A percentile compares a stretch with the other conserved stretches of the same genome.
phyloP scores from a whole-genome alignment of 1,140 invertebrate species.

The Listronotus bonariensis region DNA sequence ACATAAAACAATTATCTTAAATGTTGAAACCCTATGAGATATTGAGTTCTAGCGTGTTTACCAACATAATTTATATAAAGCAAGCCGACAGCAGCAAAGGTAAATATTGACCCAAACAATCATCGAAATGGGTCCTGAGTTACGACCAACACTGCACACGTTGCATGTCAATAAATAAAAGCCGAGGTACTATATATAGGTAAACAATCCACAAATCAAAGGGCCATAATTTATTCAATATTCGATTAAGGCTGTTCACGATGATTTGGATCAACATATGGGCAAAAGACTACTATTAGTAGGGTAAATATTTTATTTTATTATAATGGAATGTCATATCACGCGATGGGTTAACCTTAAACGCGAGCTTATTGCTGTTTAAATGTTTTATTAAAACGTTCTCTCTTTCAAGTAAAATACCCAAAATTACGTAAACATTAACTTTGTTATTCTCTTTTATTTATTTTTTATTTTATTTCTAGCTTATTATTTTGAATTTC shows the following conservation, averaged over 20 bases:
- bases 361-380: conserved; percentile 39
- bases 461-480: too few species aligned
- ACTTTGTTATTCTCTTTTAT: too few species aligned
- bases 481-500: too few species aligned
- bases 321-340: conserved; percentile 54
- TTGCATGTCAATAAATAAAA: conserved; percentile 33
- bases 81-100: neutral
- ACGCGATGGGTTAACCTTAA: conserved; percentile 52
- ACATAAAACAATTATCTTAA: too few species aligned
- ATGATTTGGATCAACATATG: conserved; percentile 53
- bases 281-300: conserved; percentile 54
- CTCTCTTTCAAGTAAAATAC: too few species aligned
- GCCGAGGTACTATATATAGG: neutral
- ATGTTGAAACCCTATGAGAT: too few species aligned
- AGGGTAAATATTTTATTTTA: conserved; percentile 52
- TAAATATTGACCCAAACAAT: conserved; percentile 25
- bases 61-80: too few species aligned
- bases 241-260: conserved; percentile 53
- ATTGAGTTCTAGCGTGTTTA: too few species aligned
- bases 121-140: conserved; percentile 10
- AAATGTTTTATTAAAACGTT: conserved; percentile 19
- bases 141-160: neutral
- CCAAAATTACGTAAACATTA: too few species aligned
- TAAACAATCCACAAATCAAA: conserved; percentile 50
- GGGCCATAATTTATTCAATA: conserved; percentile 52